Evolutionary conservation across 1,140 invertebrate species (phyloP).

Genomic region (Drusus annulatus): DNA sequence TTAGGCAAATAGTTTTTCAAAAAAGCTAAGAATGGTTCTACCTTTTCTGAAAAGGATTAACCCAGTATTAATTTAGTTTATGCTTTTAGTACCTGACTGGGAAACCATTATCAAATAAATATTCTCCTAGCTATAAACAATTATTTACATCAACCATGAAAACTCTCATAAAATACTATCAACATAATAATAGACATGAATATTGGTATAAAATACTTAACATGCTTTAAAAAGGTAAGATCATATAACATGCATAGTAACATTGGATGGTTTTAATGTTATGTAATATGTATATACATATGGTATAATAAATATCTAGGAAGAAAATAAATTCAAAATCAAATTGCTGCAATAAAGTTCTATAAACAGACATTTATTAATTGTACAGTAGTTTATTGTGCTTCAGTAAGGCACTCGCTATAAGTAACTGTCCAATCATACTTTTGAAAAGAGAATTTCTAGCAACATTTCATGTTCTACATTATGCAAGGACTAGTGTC

Average conservation of each 20-base stretch:
- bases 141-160: not conserved
- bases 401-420: no score
- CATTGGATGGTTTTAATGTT: not conserved
- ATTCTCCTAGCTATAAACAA: not conserved
- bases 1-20: slow-evolving; percentile 16
- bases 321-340: not conserved
- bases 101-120: not conserved
- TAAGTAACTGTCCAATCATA: no score
- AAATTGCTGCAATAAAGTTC: no score
- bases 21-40: not conserved
- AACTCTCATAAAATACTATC: slow-evolving; percentile 3
- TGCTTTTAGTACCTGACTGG: not conserved
- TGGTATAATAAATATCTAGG: slow-evolving; percentile 5
- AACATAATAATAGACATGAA: not conserved
- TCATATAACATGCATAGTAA: not conserved
- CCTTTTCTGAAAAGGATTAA: not conserved
- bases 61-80: not conserved
- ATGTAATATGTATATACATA: not conserved
- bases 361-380: no score
- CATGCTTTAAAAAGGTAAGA: not conserved
- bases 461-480: no score
- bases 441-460: no score
- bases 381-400: no score
- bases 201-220: not conserved
- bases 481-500: no score